Evolutionary conservation across 2,113 vertebrate genomes (phyloP).

Genomic region (Aplodontia rufa): DNA sequence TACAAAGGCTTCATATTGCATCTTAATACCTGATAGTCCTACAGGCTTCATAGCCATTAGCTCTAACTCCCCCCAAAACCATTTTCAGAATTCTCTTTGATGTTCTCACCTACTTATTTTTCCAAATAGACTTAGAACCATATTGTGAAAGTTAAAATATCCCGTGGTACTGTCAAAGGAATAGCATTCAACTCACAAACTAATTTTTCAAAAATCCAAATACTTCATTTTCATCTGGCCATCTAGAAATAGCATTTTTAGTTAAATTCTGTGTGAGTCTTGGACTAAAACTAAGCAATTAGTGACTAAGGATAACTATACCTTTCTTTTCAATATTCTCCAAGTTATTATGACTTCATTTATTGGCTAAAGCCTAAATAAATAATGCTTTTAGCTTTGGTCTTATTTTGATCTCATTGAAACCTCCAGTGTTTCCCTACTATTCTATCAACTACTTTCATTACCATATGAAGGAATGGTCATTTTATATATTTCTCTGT

Average conservation of each 20-base stretch:
- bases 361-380: background rate
- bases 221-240: background rate
- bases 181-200: background rate
- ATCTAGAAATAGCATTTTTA: background rate
- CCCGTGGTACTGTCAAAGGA: background rate
- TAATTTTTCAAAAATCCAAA: background rate
- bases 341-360: background rate
- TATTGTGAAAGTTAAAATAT: conserved; percentile 1
- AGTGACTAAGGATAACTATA: background rate
- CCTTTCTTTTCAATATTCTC: conserved; percentile 20
- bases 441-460: background rate
- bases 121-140: background rate
- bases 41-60: background rate
- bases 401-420: background rate
- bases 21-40: background rate
- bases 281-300: conserved; percentile 3
- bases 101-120: background rate
- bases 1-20: conserved; percentile 5
- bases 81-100: conserved; percentile 13
- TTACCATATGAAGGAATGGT: background rate
- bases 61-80: background rate
- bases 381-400: background rate
- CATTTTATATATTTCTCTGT: conserved; percentile 1
- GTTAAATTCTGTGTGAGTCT: background rate
- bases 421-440: too few relatives aligned